phyloP scores from a whole-genome alignment of 2,797 vertebrate genomes.

The Staurois parvus region DNA sequence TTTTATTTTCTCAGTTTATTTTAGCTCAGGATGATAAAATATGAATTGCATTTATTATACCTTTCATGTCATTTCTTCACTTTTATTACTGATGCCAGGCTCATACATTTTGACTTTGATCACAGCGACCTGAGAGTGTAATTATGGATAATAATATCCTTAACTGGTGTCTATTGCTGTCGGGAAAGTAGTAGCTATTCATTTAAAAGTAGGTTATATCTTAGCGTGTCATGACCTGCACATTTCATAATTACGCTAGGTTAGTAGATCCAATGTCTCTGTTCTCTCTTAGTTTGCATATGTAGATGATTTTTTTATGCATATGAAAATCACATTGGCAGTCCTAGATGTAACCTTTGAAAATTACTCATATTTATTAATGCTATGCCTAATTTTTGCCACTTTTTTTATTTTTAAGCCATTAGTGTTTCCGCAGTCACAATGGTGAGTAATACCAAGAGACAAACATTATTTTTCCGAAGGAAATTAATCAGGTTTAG shows the following conservation, averaged over 20 bases:
- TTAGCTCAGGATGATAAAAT: constrained; percentile 33
- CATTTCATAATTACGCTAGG: constrained; percentile 60
- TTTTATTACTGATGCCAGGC: constrained; percentile 45
- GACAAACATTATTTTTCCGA: not conserved
- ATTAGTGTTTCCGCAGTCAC: constrained; percentile 1
- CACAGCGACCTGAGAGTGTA: constrained; percentile 63
- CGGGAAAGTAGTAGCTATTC: constrained; percentile 68
- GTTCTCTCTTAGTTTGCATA: constrained; percentile 35
- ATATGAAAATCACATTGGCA: constrained; percentile 25
- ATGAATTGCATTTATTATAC: constrained; percentile 33
- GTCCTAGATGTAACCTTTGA: constrained; percentile 24
- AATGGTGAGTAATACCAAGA: not conserved
- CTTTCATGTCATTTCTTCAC: constrained; percentile 30
- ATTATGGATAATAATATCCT: constrained; percentile 70
- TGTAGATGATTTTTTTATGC: constrained; percentile 34
- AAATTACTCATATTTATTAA: constrained; percentile 37
- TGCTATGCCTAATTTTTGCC: not conserved
- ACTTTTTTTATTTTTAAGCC: constrained; percentile 11
- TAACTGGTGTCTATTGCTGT: constrained; percentile 65
- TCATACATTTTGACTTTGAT: constrained; percentile 63
- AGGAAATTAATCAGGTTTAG: not conserved
- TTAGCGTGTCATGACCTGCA: constrained; percentile 37
- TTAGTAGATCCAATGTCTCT: constrained; percentile 23
- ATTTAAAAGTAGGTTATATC: constrained; percentile 70
- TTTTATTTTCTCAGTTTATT: constrained; percentile 12